Evolutionary conservation across 2,113 vertebrate species (phyloP), one percentile per base, ranked within the genome.

Genomic region (Bostrychus sinensis): DNA sequence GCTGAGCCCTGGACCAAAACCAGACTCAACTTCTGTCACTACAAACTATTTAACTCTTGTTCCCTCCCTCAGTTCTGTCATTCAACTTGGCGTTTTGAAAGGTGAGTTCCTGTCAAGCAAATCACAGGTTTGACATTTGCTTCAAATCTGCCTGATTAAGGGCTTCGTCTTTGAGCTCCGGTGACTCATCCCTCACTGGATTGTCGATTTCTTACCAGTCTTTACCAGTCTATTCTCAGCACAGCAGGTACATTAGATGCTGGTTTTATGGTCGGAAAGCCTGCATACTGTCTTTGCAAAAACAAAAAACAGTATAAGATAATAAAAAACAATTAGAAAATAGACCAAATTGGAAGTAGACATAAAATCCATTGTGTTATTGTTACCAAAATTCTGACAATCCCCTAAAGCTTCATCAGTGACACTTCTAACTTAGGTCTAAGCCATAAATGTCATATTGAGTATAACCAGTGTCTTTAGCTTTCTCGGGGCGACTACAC

Each of bases 401-500:
- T 51, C 78, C 77, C 74, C 68, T 30, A 34, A 56, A 58, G 70
- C 68, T 75, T 72, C 58, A 39, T 70, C 66, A 53, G 2, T 5
- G 23, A 72, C 64, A 48, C 12, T 38, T 73, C 66, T 54, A 66
- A 68, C 59, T n/a, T n/a, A n/a, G n/a, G n/a, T n/a, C 75, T 66
- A 58, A 70, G 64, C 62, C 61, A 54, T 14, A 4, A 51, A 38
- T 56, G 41, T 73, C 63, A 36, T 63, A 73, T 54, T 28, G 30
- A 77, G 62, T 65, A 65, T 67, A 62, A 77, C 16, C 5, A 57
- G 68, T 72, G 60, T 28, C 68, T 80, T 70, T 45, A 70, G 59
- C 25, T 84, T 80, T 82, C 77, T 77, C 25, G 25, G 30, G 80
- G 77, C 80, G 66, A 77, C 65, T 56, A 37, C 48, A 66, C 66